These are phyloP conservation scores for Drosophila nebulosa DNA, from an alignment of 1,140 invertebrate species.

Conservation along the genomic window DNA sequence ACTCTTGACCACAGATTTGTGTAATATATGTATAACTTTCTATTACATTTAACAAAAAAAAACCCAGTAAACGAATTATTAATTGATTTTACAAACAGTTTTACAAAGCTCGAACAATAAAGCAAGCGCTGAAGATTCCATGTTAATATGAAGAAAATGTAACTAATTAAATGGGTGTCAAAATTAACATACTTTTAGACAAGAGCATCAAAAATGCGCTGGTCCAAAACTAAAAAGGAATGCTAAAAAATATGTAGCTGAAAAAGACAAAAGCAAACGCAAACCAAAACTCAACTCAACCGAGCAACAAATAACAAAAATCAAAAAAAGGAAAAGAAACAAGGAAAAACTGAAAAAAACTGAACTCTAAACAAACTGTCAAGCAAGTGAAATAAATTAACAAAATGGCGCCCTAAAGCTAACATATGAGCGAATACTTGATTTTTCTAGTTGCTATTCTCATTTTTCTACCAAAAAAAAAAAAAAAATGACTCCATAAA, in stretches of 20 bases:
- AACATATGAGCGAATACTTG: conserved; percentile 73
- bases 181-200: background rate
- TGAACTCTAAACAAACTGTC: conserved; percentile 69
- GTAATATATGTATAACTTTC: too few relatives aligned
- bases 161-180: too few relatives aligned
- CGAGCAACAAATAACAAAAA: conserved; percentile 28
- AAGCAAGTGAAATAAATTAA: conserved; percentile 79
- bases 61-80: too few relatives aligned
- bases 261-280: conserved; percentile 55
- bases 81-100: too few relatives aligned
- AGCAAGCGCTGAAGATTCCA: too few relatives aligned
- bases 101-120: too few relatives aligned
- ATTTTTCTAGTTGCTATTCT: conserved; percentile 46
- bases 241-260: conserved; percentile 54
- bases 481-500: background rate
- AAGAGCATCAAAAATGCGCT: conserved; percentile 20
- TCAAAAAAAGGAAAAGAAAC: conserved; percentile 11
- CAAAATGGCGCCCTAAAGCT: conserved; percentile 75
- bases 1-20: too few relatives aligned
- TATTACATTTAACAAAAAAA: too few relatives aligned
- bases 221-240: conserved; percentile 49
- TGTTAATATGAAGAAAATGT: too few relatives aligned
- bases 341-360: conserved; percentile 20
- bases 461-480: background rate
- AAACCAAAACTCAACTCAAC: conserved; percentile 35